Evolutionary conservation across 2,888 invertebrate genomes (phyloP), one percentile per base, ranked within the genome.

Genomic region (Leucophenga maculata): DNA sequence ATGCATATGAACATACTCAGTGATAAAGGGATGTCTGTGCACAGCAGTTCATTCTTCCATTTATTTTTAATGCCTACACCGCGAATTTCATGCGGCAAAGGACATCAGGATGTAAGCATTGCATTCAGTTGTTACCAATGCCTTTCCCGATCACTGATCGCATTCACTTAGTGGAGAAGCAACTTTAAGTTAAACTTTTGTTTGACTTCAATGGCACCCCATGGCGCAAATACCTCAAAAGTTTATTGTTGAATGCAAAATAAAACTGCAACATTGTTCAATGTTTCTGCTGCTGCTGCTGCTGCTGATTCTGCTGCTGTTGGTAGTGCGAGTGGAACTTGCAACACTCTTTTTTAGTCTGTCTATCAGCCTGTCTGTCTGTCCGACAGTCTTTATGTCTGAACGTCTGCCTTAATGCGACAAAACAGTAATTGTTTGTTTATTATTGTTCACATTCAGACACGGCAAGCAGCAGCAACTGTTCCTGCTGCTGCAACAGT

Each of bases 391-490:
- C 55, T 20, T 16, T 8, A 3, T 18, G 16, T 52, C 20, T 16
- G 20, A 16, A 20, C n/a, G n/a, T 55, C 55, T 22, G 20, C 39
- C 62, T 32, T 64, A 64, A 48, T 20, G 62, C 62, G 62, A 64
- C 62, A 64, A 80, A 79, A 77, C 74, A 76, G 83, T 86, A 86
- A 86, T 86, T 86, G 86, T 86, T 86, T 85, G 85, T 85, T 86
- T 86, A 86, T 84, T 85, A 74, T 78, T 80, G 69, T 55, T n/a
- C 46, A 22, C n/a, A 54, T 39, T 11, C 39, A 54, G 54, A 39
- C 20, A 54, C n/a, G 57, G 57, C 52, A 54, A 59, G 16, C 55
- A 55, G 32, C 48, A 52, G 13, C 57, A 46, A 16, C 65, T 60
- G 26, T 59, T 9, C 62, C 26, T 48, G 55, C 59, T 66, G 26